Percentiles rank a stretch among this genome's conserved stretches.
phyloP scores from a whole-genome alignment of 2,113 vertebrate genomes.

The Stegostoma tigrinum region DNA sequence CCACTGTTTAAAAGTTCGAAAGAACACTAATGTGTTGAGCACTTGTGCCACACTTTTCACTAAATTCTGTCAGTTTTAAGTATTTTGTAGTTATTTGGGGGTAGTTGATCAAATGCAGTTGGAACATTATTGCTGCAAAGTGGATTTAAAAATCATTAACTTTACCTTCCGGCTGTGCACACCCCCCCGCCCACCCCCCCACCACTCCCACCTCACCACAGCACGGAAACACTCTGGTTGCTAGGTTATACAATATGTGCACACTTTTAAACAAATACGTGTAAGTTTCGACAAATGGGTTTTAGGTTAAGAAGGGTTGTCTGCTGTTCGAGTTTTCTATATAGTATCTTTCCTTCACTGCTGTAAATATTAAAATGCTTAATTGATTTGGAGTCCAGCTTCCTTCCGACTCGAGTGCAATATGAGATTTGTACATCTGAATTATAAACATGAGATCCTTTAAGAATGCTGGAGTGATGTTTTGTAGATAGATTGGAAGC shows the following conservation, averaged over 20 bases:
- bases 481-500: background rate
- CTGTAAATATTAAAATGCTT: background rate
- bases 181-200: background rate
- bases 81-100: background rate
- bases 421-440: background rate
- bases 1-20: background rate
- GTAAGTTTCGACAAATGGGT: background rate
- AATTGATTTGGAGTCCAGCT: background rate
- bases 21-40: background rate
- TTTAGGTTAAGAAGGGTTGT: no score
- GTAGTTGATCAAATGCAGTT: background rate
- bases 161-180: background rate
- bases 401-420: background rate
- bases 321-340: background rate
- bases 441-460: background rate
- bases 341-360: background rate
- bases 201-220: background rate
- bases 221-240: background rate
- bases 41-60: background rate
- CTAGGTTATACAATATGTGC: background rate
- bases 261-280: background rate
- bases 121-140: background rate
- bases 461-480: background rate
- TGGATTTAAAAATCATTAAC: background rate
- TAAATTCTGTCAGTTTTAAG: background rate